phyloP scores from a whole-genome alignment of 2,888 invertebrate species.

The Drosophila stalkeri region DNA sequence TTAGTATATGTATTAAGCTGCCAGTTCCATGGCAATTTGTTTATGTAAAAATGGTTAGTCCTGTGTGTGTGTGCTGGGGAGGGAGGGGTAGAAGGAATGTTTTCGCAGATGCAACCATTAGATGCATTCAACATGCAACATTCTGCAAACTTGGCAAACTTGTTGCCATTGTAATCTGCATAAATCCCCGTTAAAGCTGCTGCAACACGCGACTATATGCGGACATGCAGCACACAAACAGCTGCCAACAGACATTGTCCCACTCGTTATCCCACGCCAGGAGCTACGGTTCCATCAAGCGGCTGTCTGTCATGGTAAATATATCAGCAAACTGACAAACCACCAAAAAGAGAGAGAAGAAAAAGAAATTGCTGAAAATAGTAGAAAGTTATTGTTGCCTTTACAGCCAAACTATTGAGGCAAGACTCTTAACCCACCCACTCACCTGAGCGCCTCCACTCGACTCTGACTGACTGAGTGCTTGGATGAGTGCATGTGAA shows the following conservation, averaged over 20 bases:
- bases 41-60: constrained; percentile 13
- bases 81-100: not conserved
- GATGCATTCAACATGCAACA: constrained; percentile 7
- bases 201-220: constrained; percentile 54
- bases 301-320: constrained; percentile 35
- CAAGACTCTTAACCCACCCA: not conserved
- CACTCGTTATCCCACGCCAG: constrained; percentile 18
- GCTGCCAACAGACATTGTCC: constrained; percentile 28
- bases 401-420: constrained; percentile 27
- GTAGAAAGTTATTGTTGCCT: constrained; percentile 31
- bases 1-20: constrained; percentile 2
- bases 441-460: constrained; percentile 14
- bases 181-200: constrained; percentile 62
- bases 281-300: not conserved
- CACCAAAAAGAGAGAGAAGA: not conserved
- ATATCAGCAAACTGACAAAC: constrained; percentile 26
- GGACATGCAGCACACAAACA: constrained; percentile 31
- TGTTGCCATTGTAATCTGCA: constrained; percentile 60
- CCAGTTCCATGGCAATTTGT: constrained; percentile 12
- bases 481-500: constrained; percentile 26
- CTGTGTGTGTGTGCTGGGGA: too few relatives aligned
- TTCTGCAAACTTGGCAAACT: constrained; percentile 43
- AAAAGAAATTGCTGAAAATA: constrained; percentile 1
- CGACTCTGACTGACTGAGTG: constrained; percentile 12
- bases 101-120: constrained; percentile 4